Conservation (phyloP, 2,797 vertebrate genomes). For the Sebastes paucispinis region DNA sequence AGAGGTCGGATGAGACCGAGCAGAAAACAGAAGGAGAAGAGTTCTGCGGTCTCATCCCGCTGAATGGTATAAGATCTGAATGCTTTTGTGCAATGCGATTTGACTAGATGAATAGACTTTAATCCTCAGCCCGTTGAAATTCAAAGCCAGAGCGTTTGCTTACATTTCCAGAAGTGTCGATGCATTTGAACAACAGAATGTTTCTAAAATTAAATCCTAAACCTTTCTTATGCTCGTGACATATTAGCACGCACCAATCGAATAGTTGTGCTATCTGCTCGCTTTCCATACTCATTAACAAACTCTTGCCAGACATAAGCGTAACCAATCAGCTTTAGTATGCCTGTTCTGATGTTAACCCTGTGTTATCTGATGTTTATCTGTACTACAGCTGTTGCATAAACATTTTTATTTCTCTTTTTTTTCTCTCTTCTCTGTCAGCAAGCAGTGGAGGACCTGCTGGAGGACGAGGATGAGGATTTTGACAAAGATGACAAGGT, state of each 20-base stretch:
- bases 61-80: slow-evolving; percentile 40
- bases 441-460: slow-evolving; percentile 97
- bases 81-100: slow-evolving; percentile 57
- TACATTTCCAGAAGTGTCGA: slow-evolving; percentile 72
- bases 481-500: slow-evolving; percentile 99
- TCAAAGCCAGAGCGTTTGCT: slow-evolving; percentile 67
- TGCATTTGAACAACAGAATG: slow-evolving; percentile 70
- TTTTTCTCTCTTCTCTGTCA: slow-evolving; percentile 72
- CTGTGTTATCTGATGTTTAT: slow-evolving; percentile 63
- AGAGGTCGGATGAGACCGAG: slow-evolving; percentile 46
- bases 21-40: slow-evolving; percentile 24
- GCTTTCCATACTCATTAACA: slow-evolving; percentile 63
- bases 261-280: slow-evolving; percentile 41
- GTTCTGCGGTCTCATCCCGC: slow-evolving; percentile 33
- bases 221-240: slow-evolving; percentile 52
- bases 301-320: slow-evolving; percentile 58
- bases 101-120: slow-evolving; percentile 68
- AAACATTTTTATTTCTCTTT: slow-evolving; percentile 55
- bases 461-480: slow-evolving; percentile 98
- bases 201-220: slow-evolving; percentile 73
- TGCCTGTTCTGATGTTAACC: slow-evolving; percentile 60
- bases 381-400: slow-evolving; percentile 40
- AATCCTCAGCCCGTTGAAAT: slow-evolving; percentile 69
- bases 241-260: slow-evolving; percentile 56
- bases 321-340: slow-evolving; percentile 69